Evolutionary conservation across 2,113 vertebrate species (phyloP).

Genomic region (Rhinichthys klamathensis): DNA sequence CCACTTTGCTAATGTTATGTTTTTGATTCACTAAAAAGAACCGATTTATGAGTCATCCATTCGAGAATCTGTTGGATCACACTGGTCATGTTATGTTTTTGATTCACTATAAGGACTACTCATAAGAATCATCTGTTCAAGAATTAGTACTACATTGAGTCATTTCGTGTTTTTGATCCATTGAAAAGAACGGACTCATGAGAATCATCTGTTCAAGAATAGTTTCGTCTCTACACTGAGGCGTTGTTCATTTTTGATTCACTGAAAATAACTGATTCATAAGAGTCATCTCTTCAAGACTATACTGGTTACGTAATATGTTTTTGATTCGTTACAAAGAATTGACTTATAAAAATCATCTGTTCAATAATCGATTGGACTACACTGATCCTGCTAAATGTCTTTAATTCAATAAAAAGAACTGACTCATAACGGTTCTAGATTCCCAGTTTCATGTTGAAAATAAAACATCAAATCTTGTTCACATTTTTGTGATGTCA

Average conservation of each 20-base stretch:
- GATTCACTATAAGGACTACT: background rate
- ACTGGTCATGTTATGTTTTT: too few relatives aligned
- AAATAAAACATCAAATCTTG: background rate
- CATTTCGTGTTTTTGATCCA: background rate
- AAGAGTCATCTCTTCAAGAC: background rate
- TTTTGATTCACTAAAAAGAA: too few relatives aligned
- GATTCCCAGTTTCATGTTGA: background rate
- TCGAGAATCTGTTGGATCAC: too few relatives aligned
- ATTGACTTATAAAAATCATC: background rate
- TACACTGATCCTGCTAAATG: too few relatives aligned
- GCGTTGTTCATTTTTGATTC: background rate
- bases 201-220: background rate
- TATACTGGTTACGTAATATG: background rate
- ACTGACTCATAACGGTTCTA: background rate
- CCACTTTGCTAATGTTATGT: too few relatives aligned
- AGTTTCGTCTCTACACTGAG: background rate
- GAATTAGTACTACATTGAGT: background rate
- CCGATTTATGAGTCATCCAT: too few relatives aligned
- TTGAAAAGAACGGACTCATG: background rate
- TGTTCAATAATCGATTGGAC: background rate
- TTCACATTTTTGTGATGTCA: background rate
- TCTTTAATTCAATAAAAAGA: background rate
- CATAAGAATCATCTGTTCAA: background rate
- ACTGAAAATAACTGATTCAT: background rate
- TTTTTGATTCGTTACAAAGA: background rate